These are phyloP conservation scores for Rhipidura dahli DNA, from an alignment of 2,113 vertebrate genomes.

Conservation along the genomic window DNA sequence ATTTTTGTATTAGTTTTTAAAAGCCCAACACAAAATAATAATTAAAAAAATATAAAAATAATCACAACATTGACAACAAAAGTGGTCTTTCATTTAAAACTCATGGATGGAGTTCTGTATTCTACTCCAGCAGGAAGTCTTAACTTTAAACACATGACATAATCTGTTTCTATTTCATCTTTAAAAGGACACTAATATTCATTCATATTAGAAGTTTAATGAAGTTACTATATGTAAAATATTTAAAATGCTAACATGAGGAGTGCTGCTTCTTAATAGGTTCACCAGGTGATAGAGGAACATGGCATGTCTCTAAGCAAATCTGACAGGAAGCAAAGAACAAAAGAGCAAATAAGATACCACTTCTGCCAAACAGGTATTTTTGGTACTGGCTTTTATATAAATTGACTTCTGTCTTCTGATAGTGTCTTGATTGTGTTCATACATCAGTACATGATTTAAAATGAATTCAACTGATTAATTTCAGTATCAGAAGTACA, in stretches of 20 bases:
- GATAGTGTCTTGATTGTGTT: not conserved
- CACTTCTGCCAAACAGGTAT: not conserved
- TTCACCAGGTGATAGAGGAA: not conserved
- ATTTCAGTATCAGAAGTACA: not conserved
- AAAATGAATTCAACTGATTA: not conserved
- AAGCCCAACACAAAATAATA: not conserved
- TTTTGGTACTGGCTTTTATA: constrained; percentile 16
- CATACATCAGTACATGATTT: not conserved
- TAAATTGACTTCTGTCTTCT: not conserved
- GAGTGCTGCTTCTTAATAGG: not conserved
- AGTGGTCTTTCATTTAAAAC: not conserved
- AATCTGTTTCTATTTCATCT: not conserved
- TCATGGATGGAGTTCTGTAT: not conserved
- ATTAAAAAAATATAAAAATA: not conserved
- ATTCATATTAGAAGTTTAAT: not conserved
- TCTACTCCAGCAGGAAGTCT: not conserved
- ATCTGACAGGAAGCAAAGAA: not conserved
- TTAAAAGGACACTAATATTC: not conserved
- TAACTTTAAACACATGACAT: not conserved
- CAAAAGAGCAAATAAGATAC: not conserved
- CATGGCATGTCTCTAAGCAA: not conserved
- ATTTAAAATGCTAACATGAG: not conserved
- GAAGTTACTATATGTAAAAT: not conserved
- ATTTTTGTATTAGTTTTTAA: not conserved
- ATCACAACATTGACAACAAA: not conserved